These are phyloP conservation scores for Drosophila diplacantha DNA, from an alignment of 2,888 invertebrate species.

Conservation along the genomic window DNA sequence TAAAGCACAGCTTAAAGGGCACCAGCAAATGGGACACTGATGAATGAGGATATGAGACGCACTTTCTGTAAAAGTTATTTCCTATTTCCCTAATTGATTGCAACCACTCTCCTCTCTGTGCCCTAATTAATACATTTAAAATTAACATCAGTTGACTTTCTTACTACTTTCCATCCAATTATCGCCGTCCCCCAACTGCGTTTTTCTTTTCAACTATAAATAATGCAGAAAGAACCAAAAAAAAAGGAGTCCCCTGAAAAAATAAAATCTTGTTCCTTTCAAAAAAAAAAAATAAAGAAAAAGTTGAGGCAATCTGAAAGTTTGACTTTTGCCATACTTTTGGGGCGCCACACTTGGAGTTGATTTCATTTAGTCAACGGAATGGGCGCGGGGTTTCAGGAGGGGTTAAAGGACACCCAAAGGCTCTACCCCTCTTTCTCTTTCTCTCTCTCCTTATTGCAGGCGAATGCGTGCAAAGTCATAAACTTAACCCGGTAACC, in stretches of 20 bases:
- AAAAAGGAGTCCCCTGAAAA: background rate
- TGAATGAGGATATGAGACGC: background rate
- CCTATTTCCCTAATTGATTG: background rate
- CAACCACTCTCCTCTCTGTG: background rate
- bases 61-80: too few relatives aligned
- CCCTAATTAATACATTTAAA: slow-evolving; percentile 4
- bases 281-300: background rate
- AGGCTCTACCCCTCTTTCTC: too few relatives aligned
- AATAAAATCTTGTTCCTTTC: slow-evolving; percentile 13
- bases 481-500: slow-evolving; percentile 67
- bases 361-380: slow-evolving; percentile 23
- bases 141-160: background rate
- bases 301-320: slow-evolving; percentile 28
- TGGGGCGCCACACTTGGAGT: slow-evolving; percentile 19
- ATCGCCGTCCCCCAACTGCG: background rate
- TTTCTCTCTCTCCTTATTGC: background rate
- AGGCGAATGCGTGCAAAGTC: slow-evolving; percentile 49
- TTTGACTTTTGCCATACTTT: slow-evolving; percentile 31
- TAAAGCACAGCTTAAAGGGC: slow-evolving; percentile 2
- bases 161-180: slow-evolving; percentile 1
- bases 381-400: background rate
- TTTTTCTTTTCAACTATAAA: slow-evolving; percentile 5
- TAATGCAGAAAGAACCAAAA: slow-evolving; percentile 3
- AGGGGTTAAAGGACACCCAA: background rate
- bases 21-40: background rate